Evolutionary conservation across 2,888 invertebrate species (phyloP).

Genomic region (Prenolepis imparis): DNA sequence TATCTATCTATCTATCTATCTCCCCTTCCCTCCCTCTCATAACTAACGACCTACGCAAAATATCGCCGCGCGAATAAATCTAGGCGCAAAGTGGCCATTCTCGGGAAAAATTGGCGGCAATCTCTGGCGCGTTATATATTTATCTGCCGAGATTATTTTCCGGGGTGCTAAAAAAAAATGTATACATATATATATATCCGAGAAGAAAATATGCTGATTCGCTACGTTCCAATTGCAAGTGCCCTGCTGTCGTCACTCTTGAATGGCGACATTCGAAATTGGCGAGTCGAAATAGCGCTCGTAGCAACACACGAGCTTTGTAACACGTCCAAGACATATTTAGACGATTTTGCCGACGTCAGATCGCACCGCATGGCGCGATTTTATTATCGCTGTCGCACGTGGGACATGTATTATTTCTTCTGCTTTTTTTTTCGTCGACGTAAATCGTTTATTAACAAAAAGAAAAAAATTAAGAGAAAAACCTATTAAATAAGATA

Average conservation of each 20-base stretch:
- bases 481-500: neutral
- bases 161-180: neutral
- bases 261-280: constrained; percentile 56
- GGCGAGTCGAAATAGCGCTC: constrained; percentile 62
- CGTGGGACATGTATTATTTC: neutral
- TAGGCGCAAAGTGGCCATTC: constrained; percentile 16
- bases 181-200: neutral
- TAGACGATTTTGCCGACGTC: constrained; percentile 64
- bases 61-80: constrained; percentile 18
- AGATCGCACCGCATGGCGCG: constrained; percentile 21
- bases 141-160: constrained; percentile 15
- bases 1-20: constrained; percentile 18
- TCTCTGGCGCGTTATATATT: constrained; percentile 20
- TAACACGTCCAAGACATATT: constrained; percentile 70
- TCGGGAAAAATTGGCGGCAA: constrained; percentile 32
- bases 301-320: constrained; percentile 63
- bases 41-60: constrained; percentile 3
- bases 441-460: neutral
- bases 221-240: constrained; percentile 27
- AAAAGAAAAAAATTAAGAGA: neutral
- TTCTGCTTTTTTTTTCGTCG: neutral
- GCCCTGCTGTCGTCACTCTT: constrained; percentile 52
- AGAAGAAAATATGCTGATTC: constrained; percentile 31
- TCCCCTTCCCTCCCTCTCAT: neutral
- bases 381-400: neutral